These are phyloP conservation scores for Stictonetta naevosa DNA, from an alignment of 2,113 vertebrate genomes.

Conservation along the genomic window DNA sequence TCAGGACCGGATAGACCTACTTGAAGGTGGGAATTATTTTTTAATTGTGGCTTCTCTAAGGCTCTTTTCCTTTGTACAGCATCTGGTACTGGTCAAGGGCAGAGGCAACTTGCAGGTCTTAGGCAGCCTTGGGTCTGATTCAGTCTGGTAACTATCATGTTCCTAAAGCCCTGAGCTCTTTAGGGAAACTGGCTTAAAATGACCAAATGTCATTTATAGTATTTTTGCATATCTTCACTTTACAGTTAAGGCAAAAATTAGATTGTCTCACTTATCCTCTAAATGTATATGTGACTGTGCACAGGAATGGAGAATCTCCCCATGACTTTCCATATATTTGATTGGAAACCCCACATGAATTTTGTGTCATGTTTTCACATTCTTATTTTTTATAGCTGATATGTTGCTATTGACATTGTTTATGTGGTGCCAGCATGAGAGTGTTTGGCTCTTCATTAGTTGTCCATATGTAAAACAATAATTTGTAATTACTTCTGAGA, in stretches of 20 bases:
- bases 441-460: slow-evolving; percentile 17
- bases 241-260: neutral
- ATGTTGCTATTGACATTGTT: neutral
- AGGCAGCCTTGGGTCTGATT: neutral
- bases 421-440: neutral
- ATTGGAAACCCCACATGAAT: neutral
- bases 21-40: neutral
- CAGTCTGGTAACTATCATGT: neutral
- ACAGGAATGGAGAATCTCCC: neutral
- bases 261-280: neutral
- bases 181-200: neutral
- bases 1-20: neutral
- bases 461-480: neutral
- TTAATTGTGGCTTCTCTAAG: neutral
- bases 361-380: neutral
- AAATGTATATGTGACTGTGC: neutral
- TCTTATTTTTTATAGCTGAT: neutral
- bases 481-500: slow-evolving; percentile 24
- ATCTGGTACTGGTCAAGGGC: neutral
- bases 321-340: neutral
- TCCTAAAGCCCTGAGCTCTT: neutral
- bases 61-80: neutral
- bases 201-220: neutral
- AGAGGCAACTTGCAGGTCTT: neutral
- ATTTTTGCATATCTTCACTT: neutral